Conservation (phyloP, 2,797 vertebrate genomes). For the Anableps anableps region DNA sequence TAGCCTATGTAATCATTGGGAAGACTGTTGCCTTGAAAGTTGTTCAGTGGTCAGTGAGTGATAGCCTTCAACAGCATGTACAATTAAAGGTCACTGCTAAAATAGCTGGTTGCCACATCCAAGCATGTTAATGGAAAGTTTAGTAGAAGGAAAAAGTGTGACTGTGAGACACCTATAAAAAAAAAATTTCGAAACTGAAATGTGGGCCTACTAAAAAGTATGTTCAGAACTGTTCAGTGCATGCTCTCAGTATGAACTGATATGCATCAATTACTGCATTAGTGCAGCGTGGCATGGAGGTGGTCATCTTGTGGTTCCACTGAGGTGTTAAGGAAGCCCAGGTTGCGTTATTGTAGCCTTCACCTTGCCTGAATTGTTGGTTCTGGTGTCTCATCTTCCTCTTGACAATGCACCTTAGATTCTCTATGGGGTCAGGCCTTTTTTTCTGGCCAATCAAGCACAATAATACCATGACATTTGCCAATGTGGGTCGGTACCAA, state of each 20-base stretch:
- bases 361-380: too few relatives aligned
- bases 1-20: neutral
- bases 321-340: too few relatives aligned
- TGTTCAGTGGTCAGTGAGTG: too few relatives aligned
- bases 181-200: neutral
- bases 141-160: neutral
- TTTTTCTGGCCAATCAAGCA: neutral
- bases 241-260: neutral
- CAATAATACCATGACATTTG: neutral
- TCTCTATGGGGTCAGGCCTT: neutral
- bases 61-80: neutral
- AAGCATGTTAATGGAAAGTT: neutral
- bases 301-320: neutral
- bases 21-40: too few relatives aligned
- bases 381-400: too few relatives aligned
- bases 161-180: neutral
- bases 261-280: neutral
- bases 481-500: too few relatives aligned
- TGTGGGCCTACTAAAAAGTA: neutral
- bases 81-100: neutral
- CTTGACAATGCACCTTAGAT: neutral
- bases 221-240: neutral
- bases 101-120: neutral
- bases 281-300: neutral
- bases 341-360: too few relatives aligned